phyloP scores from a whole-genome alignment of 2,888 invertebrate species.

The Hipparchia semele region DNA sequence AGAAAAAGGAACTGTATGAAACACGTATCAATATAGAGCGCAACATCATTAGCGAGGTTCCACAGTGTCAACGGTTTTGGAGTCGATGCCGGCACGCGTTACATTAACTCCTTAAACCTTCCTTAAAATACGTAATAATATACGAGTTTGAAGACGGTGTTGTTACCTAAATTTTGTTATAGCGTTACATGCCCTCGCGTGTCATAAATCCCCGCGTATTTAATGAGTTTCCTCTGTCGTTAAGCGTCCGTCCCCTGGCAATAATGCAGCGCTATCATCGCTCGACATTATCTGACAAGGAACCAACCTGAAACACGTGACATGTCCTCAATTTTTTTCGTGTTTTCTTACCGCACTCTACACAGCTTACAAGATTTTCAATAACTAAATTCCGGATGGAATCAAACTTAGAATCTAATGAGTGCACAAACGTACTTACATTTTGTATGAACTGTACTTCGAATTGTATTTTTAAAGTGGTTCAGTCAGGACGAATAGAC shows the following conservation, averaged over 20 bases:
- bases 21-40: too few relatives aligned
- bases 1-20: too few relatives aligned
- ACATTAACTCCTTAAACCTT: not conserved
- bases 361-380: too few relatives aligned
- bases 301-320: conserved; percentile 64
- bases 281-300: conserved; percentile 63
- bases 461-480: too few relatives aligned
- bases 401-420: too few relatives aligned
- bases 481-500: too few relatives aligned
- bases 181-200: conserved; percentile 52
- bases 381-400: too few relatives aligned
- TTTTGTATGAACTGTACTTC: too few relatives aligned
- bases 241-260: conserved; percentile 66
- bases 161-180: conserved; percentile 40
- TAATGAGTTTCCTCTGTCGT: conserved; percentile 78
- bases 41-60: too few relatives aligned
- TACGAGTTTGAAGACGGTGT: conserved; percentile 17
- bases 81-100: not conserved
- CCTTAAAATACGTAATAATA: conserved; percentile 13
- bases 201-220: conserved; percentile 73
- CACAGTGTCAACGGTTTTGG: too few relatives aligned
- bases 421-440: too few relatives aligned
- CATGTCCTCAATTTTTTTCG: conserved; percentile 25
- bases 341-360: too few relatives aligned
- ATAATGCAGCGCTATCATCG: conserved; percentile 74